phyloP scores from a whole-genome alignment of 2,888 invertebrate species.

The Maniola hyperantus region DNA sequence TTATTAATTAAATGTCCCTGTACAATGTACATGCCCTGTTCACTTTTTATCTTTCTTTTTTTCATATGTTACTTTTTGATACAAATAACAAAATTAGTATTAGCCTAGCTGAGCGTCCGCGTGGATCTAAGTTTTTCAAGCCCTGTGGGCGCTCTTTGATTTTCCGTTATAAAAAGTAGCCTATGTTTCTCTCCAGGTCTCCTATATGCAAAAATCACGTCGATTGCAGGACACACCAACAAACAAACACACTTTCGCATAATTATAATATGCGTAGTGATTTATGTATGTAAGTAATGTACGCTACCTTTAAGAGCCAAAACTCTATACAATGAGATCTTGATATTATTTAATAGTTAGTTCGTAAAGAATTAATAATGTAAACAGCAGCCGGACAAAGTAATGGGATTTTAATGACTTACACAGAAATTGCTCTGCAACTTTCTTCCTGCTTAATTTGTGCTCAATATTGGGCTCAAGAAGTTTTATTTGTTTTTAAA shows the following conservation, averaged over 20 bases:
- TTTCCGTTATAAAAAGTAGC: too few relatives aligned
- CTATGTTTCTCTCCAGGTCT: too few relatives aligned
- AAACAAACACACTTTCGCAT: neutral
- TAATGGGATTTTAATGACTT: constrained; percentile 43
- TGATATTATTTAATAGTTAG: constrained; percentile 34
- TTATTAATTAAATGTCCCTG: too few relatives aligned
- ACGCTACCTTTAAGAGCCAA: neutral
- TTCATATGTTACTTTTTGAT: too few relatives aligned
- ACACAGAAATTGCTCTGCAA: constrained; percentile 34
- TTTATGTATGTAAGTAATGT: neutral
- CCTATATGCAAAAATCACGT: too few relatives aligned
- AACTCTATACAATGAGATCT: constrained; percentile 32
- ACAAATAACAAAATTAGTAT: too few relatives aligned
- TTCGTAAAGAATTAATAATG: constrained; percentile 43
- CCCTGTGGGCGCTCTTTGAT: too few relatives aligned
- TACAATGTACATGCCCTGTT: too few relatives aligned
- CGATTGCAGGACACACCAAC: too few relatives aligned
- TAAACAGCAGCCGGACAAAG: constrained; percentile 37
- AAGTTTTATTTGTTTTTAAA: neutral
- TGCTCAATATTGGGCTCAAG: constrained; percentile 12
- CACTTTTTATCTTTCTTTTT: too few relatives aligned
- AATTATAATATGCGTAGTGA: neutral
- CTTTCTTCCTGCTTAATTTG: constrained; percentile 32
- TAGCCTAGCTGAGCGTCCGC: too few relatives aligned
- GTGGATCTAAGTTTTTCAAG: too few relatives aligned